phyloP scores from a whole-genome alignment of 2,113 vertebrate genomes.

The Corythoichthys haematopterus region DNA sequence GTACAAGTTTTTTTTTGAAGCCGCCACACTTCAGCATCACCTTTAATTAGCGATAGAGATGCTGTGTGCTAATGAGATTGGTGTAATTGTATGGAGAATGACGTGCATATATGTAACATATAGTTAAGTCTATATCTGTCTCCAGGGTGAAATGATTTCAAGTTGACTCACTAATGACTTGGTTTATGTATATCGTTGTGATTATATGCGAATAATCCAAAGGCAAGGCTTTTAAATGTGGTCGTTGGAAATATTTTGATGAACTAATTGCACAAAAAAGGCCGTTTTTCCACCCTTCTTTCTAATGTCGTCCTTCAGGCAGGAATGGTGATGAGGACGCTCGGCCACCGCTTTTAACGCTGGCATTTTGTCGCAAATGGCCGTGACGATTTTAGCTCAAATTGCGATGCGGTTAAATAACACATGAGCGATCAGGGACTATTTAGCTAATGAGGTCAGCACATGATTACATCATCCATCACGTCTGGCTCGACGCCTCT shows the following conservation, averaged over 20 bases:
- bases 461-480: constrained; percentile 43
- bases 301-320: constrained; percentile 8
- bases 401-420: constrained; percentile 25
- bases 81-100: constrained; percentile 41
- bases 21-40: neutral
- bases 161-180: constrained; percentile 21
- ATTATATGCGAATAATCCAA: constrained; percentile 34
- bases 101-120: constrained; percentile 37
- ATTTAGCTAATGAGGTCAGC: constrained; percentile 55
- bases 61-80: constrained; percentile 44
- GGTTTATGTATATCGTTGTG: constrained; percentile 31
- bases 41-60: constrained; percentile 14
- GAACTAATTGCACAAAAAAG: constrained; percentile 16
- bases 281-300: neutral
- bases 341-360: constrained; percentile 6
- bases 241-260: constrained; percentile 14
- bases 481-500: constrained; percentile 27
- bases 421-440: constrained; percentile 30
- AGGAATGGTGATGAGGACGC: constrained; percentile 3
- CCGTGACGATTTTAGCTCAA: constrained; percentile 19
- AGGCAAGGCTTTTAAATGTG: constrained; percentile 7
- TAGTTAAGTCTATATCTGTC: constrained; percentile 41
- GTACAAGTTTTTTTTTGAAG: neutral
- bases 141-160: constrained; percentile 30
- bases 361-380: constrained; percentile 17